phyloP scores from a whole-genome alignment of 23 tunicate species.

The Clavelina lepadiformis region DNA sequence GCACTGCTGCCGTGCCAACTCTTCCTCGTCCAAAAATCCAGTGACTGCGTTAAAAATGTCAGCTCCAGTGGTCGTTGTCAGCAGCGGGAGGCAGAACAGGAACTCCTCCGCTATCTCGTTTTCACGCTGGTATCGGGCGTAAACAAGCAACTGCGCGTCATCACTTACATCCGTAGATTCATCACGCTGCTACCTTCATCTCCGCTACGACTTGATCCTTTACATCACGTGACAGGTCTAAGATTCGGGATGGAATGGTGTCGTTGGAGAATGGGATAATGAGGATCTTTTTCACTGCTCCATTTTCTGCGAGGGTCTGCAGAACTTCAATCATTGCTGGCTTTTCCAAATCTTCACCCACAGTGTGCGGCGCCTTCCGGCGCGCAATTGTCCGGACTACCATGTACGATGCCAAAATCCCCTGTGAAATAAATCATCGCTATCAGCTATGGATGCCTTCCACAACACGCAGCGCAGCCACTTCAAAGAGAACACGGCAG shows the following conservation, averaged over 20 bases:
- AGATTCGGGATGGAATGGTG: conserved; percentile 2
- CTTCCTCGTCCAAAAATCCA: not conserved
- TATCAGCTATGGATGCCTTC: too few relatives aligned
- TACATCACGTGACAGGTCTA: not conserved
- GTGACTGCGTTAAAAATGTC: conserved; percentile 3
- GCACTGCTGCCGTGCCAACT: not conserved
- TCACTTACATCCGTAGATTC: not conserved
- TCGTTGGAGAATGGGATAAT: not conserved
- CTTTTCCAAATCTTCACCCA: conserved; percentile 13
- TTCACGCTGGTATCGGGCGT: conserved; percentile 2
- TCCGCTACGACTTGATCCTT: not conserved
- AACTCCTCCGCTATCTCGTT: conserved; percentile 4
- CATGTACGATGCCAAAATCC: not conserved
- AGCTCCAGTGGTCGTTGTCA: conserved; percentile 2
- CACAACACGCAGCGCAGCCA: too few relatives aligned
- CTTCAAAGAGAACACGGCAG: too few relatives aligned
- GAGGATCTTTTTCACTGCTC: not conserved
- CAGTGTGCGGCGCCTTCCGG: not conserved
- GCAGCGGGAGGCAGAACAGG: not conserved
- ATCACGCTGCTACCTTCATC: not conserved
- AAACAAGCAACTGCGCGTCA: not conserved
- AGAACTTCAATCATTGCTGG: not conserved
- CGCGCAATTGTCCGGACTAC: not conserved
- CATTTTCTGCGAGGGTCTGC: not conserved
- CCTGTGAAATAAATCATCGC: too few relatives aligned